These are phyloP conservation scores for Mormyrus iriodes DNA, from an alignment of 2,113 vertebrate species.

Conservation along the genomic window DNA sequence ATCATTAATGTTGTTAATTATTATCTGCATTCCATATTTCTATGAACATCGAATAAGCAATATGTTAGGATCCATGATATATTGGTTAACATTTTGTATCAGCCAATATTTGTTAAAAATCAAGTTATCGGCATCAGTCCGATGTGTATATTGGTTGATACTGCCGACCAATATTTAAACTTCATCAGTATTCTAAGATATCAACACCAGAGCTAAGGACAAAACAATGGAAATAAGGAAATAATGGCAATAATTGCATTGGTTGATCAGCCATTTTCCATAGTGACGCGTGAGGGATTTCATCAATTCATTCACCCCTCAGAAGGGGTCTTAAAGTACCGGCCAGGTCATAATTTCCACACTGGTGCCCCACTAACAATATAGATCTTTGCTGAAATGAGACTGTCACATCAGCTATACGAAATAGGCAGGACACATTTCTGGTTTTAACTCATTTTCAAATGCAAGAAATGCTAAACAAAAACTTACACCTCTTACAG, in stretches of 20 bases:
- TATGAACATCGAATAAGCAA: background rate
- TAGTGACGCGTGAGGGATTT: background rate
- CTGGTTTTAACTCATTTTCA: background rate
- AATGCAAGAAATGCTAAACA: background rate
- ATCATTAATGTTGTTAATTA: background rate
- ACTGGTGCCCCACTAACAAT: background rate
- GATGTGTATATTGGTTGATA: background rate
- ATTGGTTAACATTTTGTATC: too few species aligned
- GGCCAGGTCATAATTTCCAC: background rate
- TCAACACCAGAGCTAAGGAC: background rate
- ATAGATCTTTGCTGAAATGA: background rate
- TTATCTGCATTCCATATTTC: background rate
- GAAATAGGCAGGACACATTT: background rate
- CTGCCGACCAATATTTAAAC: background rate
- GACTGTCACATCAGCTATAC: background rate
- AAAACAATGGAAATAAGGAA: background rate
- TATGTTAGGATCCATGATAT: background rate
- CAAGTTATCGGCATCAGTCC: background rate
- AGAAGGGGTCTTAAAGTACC: background rate
- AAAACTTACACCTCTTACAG: too few species aligned
- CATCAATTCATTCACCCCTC: background rate
- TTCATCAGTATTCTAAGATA: background rate
- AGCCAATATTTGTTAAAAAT: too few species aligned
- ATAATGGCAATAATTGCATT: background rate
- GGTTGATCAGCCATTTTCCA: background rate